phyloP scores from a whole-genome alignment of 2,113 vertebrate genomes.

The Anguilla rostrata region DNA sequence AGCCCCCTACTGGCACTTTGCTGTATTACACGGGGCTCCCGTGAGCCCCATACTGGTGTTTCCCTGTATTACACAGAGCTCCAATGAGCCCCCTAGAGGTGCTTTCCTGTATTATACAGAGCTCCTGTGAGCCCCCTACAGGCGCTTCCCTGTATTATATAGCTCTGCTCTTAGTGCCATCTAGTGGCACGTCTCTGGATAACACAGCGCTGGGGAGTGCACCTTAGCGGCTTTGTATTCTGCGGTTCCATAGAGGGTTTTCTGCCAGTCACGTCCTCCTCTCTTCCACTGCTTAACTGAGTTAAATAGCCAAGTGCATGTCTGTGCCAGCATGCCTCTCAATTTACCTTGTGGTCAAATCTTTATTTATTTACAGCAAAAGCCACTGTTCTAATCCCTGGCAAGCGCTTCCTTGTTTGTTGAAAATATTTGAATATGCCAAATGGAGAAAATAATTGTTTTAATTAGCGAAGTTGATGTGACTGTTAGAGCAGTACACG shows the following conservation, averaged over 20 bases:
- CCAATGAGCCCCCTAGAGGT: not conserved
- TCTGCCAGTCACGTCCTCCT: no score
- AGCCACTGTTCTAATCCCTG: not conserved
- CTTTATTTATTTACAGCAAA: not conserved
- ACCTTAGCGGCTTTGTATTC: no score
- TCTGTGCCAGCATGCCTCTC: not conserved
- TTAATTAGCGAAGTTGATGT: not conserved
- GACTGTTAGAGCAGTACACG: no score
- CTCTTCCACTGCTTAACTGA: not conserved
- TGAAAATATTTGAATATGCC: not conserved
- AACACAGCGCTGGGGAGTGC: no score
- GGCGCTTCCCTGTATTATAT: not conserved
- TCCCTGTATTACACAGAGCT: not conserved
- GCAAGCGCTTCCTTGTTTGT: not conserved
- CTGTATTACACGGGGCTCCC: not conserved
- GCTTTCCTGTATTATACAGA: not conserved
- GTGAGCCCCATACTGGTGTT: not conserved
- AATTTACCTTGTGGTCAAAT: not conserved
- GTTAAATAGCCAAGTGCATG: not conserved
- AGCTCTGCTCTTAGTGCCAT: no score
- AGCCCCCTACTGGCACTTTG: not conserved
- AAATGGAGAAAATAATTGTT: not conserved
- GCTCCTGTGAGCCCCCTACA: not conserved
- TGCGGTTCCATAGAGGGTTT: no score
- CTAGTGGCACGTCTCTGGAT: no score